Percentiles rank a stretch among this genome's conserved stretches.
Conservation (phyloP, 1,140 invertebrate species). For the Orchesella cincta region DNA sequence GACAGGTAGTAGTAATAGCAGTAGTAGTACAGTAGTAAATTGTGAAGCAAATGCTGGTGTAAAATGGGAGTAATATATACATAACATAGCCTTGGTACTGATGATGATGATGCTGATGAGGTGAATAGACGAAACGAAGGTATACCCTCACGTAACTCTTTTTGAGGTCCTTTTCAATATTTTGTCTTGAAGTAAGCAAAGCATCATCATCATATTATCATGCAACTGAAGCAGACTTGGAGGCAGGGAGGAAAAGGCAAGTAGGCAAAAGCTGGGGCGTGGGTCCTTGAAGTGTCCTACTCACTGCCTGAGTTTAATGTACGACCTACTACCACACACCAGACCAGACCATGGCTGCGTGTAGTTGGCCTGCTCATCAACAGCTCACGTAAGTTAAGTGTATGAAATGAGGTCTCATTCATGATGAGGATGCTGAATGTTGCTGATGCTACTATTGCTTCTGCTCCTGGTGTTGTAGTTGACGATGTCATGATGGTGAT, state of each 20-base stretch:
- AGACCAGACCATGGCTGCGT: neutral
- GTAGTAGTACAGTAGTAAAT: too few species aligned
- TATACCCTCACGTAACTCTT: too few species aligned
- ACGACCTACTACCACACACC: neutral
- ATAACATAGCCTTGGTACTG: neutral
- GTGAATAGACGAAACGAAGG: too few species aligned
- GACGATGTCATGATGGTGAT: neutral
- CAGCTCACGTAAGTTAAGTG: neutral
- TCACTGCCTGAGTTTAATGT: constrained; percentile 28
- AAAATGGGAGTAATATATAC: too few species aligned
- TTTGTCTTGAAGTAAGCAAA: neutral
- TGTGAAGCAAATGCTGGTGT: too few species aligned
- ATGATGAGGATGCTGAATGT: neutral
- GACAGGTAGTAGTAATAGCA: neutral
- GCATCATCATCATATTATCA: neutral
- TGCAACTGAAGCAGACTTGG: neutral
- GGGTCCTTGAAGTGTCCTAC: constrained; percentile 29
- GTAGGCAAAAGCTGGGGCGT: constrained; percentile 15
- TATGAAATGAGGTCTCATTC: constrained; percentile 2
- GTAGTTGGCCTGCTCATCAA: neutral
- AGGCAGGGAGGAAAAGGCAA: neutral
- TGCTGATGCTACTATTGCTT: neutral
- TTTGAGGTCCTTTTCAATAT: neutral
- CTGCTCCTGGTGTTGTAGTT: neutral
- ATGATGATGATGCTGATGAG: neutral